Evolutionary conservation across 1,140 invertebrate genomes (phyloP), one percentile per base, ranked within the genome.

Genomic region (Meloidogyne exigua): DNA sequence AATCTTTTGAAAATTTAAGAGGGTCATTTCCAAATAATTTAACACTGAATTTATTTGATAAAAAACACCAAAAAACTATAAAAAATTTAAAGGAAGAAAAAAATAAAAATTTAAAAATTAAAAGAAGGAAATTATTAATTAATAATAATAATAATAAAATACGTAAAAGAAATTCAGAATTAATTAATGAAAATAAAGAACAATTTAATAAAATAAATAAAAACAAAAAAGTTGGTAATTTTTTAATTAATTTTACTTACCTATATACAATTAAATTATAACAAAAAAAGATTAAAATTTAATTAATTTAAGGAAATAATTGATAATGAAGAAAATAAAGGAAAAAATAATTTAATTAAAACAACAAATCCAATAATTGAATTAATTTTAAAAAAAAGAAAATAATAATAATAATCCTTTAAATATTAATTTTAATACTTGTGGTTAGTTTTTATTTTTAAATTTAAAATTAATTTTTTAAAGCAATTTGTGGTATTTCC

Each of bases 401-500:
- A 57, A 57, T 57, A 57, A 57, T n/a, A 57, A 57, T 21, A 57
- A 57, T 57, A 57, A 57, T 57, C 18, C 18, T n/a, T 57, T 57
- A 57, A 57, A n/a, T 57, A 57, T 57, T 57, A 57, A 57, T 57
- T 57, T 57, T 57, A 57, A 57, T 57, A 57, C 49, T 57, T 57
- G 49, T 57, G 49, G 49, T 57, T 57, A 57, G 18, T 57, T n/a
- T 57, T 0, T 32, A 32, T 32, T 32, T 32, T 57, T 57, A 57
- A 57, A 21, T n/a, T 7, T 32, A 3, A n/a, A 57, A 57, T n/a
- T n/a, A 68, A 36, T 79, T 7, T 18, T 44, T 73, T 64, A 32
- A 28, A 73, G 77, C 77, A n/a, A 72, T 78, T 69, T 78, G 77
- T 69, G 77, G 77, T 26, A 15, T n/a, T 15, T 62, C 42, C 11